Base-by-base conservation (phyloP, 1,140 invertebrate genomes). In the Tetragonula clypearis region DNA sequence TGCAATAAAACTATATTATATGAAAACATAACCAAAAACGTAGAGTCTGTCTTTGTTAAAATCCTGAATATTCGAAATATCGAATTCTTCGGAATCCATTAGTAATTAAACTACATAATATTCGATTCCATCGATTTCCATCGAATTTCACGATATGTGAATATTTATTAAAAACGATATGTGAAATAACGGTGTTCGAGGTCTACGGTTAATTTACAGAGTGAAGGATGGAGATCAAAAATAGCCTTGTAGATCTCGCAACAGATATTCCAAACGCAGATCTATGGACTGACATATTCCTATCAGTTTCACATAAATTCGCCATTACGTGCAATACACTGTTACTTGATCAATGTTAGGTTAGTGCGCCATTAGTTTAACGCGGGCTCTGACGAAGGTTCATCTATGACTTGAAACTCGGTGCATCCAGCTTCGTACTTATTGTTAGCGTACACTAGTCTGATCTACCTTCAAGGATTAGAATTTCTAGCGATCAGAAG, bases 261-360 rank as follows among this genome's bases (percentile, higher is more conserved):
- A 5, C 21, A 21, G 14, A 30, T 68, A 2, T 19, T 60, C 41
- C 21, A 30, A 72, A 71, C 23, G 12, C 2, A 84, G 55, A 84
- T 84, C 76, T 21, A 71, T 71, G 19, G 19, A 30, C 68, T n/a
- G 62, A 23, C 58, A 19, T 53, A 23, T 2, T 4, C 35, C 26
- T 84, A 84, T 79, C 66, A 79, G 75, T 78, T 79, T 62, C 75
- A 6, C 82, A 79, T 79, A 79, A 84, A 84, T 84, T 58, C 41
- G 12, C 19, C 26, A 79, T 71, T 84, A 72, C 26, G 30, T 35
- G 30, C 76, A 15, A 23, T 60, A 49, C 17, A 11, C n/a, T 56
- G 41, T 79, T 53, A 71, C 41, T 72, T 62, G 41, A 79, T 84
- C 26, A 84, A 53, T 72, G 56, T 72, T 53, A 55, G 19, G 12